Evolutionary conservation across 2,888 invertebrate species (phyloP), one percentile per base, ranked within the genome.

Genomic region (Asteroscopus sphinx): DNA sequence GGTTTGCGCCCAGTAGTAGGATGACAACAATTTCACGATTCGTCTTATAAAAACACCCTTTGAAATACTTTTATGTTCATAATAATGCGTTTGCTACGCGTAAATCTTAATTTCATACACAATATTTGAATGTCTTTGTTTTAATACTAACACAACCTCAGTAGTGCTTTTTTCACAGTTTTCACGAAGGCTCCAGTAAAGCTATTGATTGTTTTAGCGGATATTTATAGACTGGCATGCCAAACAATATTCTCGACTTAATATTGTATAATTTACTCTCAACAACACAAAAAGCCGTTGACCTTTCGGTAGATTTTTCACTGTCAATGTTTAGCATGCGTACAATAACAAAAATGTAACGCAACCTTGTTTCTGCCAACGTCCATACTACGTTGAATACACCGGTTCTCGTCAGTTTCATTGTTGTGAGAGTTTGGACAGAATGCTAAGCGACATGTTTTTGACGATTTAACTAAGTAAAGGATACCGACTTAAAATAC

Each of bases 361-460:
- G 16, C 47, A 55, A 46, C 67, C 58, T 70, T 54, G 63, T 56
- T 52, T 28, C 35, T 21, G n/a, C n/a, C 17, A 21, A 21, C 17
- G 17, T 87, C 86, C 88, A 89, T 88, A 90, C 90, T 81, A 90
- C 82, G 88, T 88, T 90, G 89, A 89, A 89, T 68, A 88, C 89
- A 89, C 89, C 88, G 88, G 88, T 89, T 90, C 89, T 91, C 91
- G 90, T 90, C 91, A n/a, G n/a, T n/a, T n/a, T n/a, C n/a, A 17
- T 47, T 61, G 32, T 51, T 46, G 13, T 37, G 32, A 2, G 13
- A n/a, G 37, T 46, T 26, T 41, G 48, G 3, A 15, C 25, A 30
- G 48, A 42, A 65, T 49, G 11, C 26, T 47, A 59, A 46, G 35
- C 32, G 16, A 33, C 32, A 13, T 37, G 47, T 59, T 64, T 26